Percentiles rank a stretch among this genome's conserved stretches.
Evolutionary conservation across 2,888 invertebrate genomes (phyloP).

Genomic region (Rhimphoctona megacephalus): DNA sequence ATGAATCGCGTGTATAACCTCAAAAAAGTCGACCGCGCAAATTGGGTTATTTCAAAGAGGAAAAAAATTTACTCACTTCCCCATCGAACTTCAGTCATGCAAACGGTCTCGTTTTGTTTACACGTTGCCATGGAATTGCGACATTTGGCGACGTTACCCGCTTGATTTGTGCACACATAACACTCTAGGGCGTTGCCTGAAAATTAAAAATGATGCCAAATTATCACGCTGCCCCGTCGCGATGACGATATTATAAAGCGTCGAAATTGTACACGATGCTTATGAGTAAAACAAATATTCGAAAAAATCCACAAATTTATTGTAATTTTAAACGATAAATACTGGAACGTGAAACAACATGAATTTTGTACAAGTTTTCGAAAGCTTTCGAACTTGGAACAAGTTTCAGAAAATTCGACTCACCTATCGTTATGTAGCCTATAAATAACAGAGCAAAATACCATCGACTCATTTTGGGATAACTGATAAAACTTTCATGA

Average conservation of each 20-base stretch:
- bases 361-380: neutral
- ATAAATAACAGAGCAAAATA: slow-evolving; percentile 40
- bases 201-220: slow-evolving; percentile 59
- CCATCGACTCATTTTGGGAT: slow-evolving; percentile 56
- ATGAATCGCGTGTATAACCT: slow-evolving; percentile 63
- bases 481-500: slow-evolving; percentile 25
- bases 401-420: slow-evolving; percentile 25
- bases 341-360: neutral
- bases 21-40: slow-evolving; percentile 22
- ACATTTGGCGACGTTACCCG: slow-evolving; percentile 96
- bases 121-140: slow-evolving; percentile 96
- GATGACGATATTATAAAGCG: neutral
- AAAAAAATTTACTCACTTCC: slow-evolving; percentile 88
- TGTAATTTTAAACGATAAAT: neutral
- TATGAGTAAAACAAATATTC: neutral
- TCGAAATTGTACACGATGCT: neutral
- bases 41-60: neutral
- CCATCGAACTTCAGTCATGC: slow-evolving; percentile 96
- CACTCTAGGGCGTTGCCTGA: slow-evolving; percentile 93
- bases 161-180: slow-evolving; percentile 97
- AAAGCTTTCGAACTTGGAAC: neutral
- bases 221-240: neutral
- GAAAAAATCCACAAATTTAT: neutral
- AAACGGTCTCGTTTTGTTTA: slow-evolving; percentile 94
- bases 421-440: slow-evolving; percentile 51